Evolutionary conservation across 2,888 invertebrate species (phyloP).

Genomic region (Melanophora roralis): DNA sequence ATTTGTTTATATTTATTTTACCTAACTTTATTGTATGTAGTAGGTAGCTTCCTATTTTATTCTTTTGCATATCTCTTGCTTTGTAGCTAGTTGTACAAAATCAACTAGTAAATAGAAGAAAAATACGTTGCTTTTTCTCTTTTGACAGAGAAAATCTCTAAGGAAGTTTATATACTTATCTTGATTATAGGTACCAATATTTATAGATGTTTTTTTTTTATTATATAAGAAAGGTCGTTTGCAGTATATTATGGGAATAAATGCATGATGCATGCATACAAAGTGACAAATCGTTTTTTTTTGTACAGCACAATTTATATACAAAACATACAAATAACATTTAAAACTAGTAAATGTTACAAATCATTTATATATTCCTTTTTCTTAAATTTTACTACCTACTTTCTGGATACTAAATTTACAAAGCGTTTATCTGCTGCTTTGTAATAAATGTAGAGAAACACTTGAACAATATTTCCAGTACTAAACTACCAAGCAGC

Average conservation of each 20-base stretch:
- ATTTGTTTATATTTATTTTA: slow-evolving; percentile 8
- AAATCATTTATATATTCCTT: no score
- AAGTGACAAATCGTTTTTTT: neutral
- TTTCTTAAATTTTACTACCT: slow-evolving; percentile 25
- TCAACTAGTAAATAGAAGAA: neutral
- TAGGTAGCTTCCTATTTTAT: no score
- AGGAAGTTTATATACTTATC: neutral
- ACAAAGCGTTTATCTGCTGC: neutral
- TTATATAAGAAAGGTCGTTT: neutral
- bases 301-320: slow-evolving; percentile 34
- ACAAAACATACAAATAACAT: slow-evolving; percentile 3
- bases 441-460: neutral
- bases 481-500: slow-evolving; percentile 18
- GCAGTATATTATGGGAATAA: neutral
- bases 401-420: slow-evolving; percentile 13
- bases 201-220: no score
- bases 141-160: neutral
- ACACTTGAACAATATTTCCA: slow-evolving; percentile 3
- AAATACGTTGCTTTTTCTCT: neutral
- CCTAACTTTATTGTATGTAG: no score
- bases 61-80: no score
- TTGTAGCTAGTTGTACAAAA: neutral
- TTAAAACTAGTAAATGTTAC: neutral
- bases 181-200: neutral
- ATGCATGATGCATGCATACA: neutral